Evolutionary conservation across 2,113 vertebrate genomes (phyloP), one percentile per base, ranked within the genome.

Genomic region (Rhinoptilus africanus): DNA sequence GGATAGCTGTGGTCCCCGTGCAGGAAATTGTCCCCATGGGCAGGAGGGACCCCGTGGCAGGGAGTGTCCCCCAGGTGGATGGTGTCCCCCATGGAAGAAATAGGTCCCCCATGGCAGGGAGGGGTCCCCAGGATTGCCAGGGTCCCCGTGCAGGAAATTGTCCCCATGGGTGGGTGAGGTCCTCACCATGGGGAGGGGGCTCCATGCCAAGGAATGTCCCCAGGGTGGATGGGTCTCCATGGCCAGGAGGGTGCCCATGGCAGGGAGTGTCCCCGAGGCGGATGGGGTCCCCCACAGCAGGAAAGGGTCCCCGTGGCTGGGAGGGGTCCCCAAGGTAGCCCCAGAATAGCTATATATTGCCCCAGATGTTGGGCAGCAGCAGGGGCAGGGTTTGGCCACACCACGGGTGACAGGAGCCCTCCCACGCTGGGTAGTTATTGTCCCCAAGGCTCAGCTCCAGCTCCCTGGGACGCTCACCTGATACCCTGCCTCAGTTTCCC

Each of bases 351-450:
- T 28, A 3, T 8, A 14, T 15, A 6, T 37, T 1, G 4, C 22
- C 48, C 39, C 82, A 53, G 50, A 21, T 3, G 0, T 4, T 6
- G 22, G 20, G 43, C 47, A 17, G 16, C 85, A 59, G n/a, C 0
- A 0, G 24, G 21, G 19, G 22, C 11, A 0, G 43, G 59, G 54
- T 37, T 69, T 6, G 6, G 48, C 43, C 69, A 24, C 35, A 5
- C 3, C 22, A 14, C 0, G 2, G 60, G 45, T 66, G 86, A 23
- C 34, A 73, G 35, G 10, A 83, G 2, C 30, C 37, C 11, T n/a
- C 56, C 47, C 6, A 3, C 43, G 72, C 14, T 0, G 26, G 22
- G 16, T 37, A 4, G 39, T 84, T 37, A 10, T 30, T 54, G 63
- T 73, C 68, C 59, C 63, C 53, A 74, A 4, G 75, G 39, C 35